Evolutionary conservation across 2,888 invertebrate species (phyloP).

Genomic region (Sicus ferrugineus): DNA sequence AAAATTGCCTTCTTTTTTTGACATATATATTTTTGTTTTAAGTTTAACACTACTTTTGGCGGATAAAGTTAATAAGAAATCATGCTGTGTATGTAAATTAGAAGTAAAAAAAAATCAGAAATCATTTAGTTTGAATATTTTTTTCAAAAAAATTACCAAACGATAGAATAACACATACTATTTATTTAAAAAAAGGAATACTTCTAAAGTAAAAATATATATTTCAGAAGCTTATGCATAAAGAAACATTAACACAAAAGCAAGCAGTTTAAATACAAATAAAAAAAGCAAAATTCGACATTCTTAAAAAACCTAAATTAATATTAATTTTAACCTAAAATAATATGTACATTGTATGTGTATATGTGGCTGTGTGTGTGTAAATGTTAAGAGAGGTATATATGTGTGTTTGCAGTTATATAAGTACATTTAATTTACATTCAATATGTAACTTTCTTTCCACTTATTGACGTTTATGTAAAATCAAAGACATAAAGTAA

Average conservation of each 20-base stretch:
- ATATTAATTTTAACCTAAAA: conserved; percentile 41
- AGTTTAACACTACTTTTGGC: too few species aligned
- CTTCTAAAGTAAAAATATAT: too few species aligned
- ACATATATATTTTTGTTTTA: too few species aligned
- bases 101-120: too few species aligned
- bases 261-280: not conserved
- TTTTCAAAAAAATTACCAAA: conserved; percentile 9
- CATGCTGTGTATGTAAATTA: too few species aligned
- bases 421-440: not conserved
- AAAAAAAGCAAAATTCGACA: not conserved
- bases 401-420: not conserved
- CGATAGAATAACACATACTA: not conserved
- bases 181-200: too few species aligned
- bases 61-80: too few species aligned
- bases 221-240: not conserved
- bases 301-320: too few species aligned
- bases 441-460: not conserved
- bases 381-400: conserved; percentile 27
- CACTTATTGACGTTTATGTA: conserved; percentile 7
- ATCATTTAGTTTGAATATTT: not conserved
- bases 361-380: conserved; percentile 34
- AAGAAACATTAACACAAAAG: not conserved
- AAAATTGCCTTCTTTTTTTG: too few species aligned
- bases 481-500: conserved; percentile 2
- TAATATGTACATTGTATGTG: conserved; percentile 51